A percentile compares a stretch with the other conserved stretches of the same genome.
phyloP scores from a whole-genome alignment of 2,797 vertebrate genomes.

The Schizopygopsis pylzovi region DNA sequence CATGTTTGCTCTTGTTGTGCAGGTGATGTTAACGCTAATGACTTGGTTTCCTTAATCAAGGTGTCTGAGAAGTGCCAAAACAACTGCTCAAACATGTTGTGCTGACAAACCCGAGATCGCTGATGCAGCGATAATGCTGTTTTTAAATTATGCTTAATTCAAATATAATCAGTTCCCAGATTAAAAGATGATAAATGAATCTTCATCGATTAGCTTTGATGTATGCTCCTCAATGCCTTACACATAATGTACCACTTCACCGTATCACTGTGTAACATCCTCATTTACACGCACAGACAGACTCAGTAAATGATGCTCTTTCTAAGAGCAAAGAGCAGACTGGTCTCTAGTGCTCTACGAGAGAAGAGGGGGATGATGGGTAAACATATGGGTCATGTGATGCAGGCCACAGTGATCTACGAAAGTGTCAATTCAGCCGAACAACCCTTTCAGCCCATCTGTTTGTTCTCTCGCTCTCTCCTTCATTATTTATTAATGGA shows the following conservation, averaged over 20 bases:
- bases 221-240: not conserved
- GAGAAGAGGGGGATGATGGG: not conserved
- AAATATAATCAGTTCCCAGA: not conserved
- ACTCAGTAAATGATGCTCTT: slow-evolving; percentile 30
- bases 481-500: slow-evolving; percentile 60
- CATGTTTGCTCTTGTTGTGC: slow-evolving; percentile 31
- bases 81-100: slow-evolving; percentile 19
- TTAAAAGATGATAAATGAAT: not conserved
- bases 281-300: not conserved
- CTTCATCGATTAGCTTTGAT: not conserved
- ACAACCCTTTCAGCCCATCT: slow-evolving; percentile 45
- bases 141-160: not conserved
- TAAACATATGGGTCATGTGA: slow-evolving; percentile 46
- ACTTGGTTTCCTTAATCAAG: not conserved
- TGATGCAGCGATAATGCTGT: not conserved
- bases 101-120: not conserved
- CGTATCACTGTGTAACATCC: not conserved
- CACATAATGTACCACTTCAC: not conserved
- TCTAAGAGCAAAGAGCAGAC: slow-evolving; percentile 24
- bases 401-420: slow-evolving; percentile 34
- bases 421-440: slow-evolving; percentile 58
- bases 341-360: slow-evolving; percentile 6
- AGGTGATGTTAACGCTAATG: slow-evolving; percentile 6
- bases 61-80: slow-evolving; percentile 5
- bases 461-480: slow-evolving; percentile 41